Evolutionary conservation across 2,888 invertebrate species (phyloP).

Genomic region (Ochropleura plecta): DNA sequence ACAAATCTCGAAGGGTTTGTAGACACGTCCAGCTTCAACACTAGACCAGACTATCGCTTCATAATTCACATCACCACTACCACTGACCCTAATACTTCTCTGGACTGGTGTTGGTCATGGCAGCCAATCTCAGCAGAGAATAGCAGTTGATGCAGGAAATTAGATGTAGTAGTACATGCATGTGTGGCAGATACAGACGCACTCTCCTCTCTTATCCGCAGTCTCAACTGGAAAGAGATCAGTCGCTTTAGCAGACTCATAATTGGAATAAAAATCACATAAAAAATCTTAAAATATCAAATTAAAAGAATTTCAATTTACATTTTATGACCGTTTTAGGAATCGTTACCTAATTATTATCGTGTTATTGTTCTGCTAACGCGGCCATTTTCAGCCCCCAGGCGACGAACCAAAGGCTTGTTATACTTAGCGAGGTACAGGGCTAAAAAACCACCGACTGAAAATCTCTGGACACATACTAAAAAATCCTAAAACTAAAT

Average conservation of each 20-base stretch:
- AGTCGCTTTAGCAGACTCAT: too few species aligned
- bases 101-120: neutral
- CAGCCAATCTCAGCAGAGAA: neutral
- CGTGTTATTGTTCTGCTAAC: too few species aligned
- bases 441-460: neutral
- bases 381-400: too few species aligned
- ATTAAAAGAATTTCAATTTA: too few species aligned
- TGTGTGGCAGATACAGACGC: neutral
- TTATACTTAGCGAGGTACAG: neutral
- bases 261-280: too few species aligned
- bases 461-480: neutral
- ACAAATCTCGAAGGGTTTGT: slow-evolving; percentile 20
- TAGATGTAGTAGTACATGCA: neutral
- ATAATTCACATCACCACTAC: slow-evolving; percentile 54
- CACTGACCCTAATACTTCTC: slow-evolving; percentile 11
- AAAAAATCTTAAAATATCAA: too few species aligned
- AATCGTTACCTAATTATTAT: too few species aligned
- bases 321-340: too few species aligned
- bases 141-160: neutral
- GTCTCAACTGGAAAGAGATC: neutral
- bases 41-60: slow-evolving; percentile 24
- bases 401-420: neutral
- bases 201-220: neutral
- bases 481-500: neutral
- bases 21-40: slow-evolving; percentile 18